Evolutionary conservation across 1,140 invertebrate species (phyloP), one percentile per base, ranked within the genome.

Genomic region (Manduca sexta): DNA sequence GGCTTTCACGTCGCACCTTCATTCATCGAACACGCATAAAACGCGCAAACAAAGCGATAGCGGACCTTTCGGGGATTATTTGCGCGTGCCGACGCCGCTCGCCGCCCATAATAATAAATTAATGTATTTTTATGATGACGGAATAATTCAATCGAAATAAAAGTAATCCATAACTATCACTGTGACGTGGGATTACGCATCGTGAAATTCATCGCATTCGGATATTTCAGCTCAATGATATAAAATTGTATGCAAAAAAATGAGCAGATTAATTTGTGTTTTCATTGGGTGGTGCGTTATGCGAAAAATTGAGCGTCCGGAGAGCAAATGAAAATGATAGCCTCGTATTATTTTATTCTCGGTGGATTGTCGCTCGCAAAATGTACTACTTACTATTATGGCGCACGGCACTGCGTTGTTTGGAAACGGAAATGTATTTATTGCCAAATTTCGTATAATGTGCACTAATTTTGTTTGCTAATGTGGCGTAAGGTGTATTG

Each of bases 251-350:
- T 75, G 71, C 73, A 75, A 83, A 84, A 64, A 83, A 85, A 84
- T 84, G 78, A 83, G 79, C 63, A 81, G 78, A 83, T 85, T 85
- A 85, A 85, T 85, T 85, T 83, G 67, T 74, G 64, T 83, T 80
- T 83, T 74, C 74, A 83, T 85, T 69, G 78, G 72, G 64, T 62
- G 67, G 71, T 79, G 69, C 81, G 77, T 79, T 78, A 67, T 82
- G 81, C 81, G 81, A 84, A 81, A 84, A 84, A 84, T 84, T 84
- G 81, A 68, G 68, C 60, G 65, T 50, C 56, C 66, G 55, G 60
- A 57, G 56, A 70, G 64, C 67, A 75, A 84, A 80, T 83, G 72
- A 64, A 82, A 82, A 82, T 81, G 74, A 74, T 74, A 60, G 74
- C 61, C 33, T 63, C 56, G 51, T 67, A 75, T 76, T 69, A 73